Base-by-base conservation (phyloP, 30 jellyfish, hydroid and myxozoan species). In the Hydractinia echinata region DNA sequence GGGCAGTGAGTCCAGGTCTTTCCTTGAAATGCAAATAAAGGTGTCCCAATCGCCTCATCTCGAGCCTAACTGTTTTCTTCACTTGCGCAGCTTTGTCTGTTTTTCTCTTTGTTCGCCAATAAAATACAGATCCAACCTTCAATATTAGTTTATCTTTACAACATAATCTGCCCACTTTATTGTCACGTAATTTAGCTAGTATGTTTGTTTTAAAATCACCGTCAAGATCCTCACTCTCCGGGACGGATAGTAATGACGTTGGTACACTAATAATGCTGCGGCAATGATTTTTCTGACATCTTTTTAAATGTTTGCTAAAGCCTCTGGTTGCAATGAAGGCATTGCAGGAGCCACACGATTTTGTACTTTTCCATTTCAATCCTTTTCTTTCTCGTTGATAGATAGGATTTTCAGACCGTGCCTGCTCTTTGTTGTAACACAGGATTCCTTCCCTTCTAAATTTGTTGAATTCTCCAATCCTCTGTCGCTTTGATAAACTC, bases 21-120 rank as follows among this genome's bases (percentile, higher is more conserved):
- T 74, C 51, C 30, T 48, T 66, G 54, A 74, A 74, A 9, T 48
- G 10, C n/a, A 72, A n/a, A 52, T 72, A 30, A 11, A 74, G 54
- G 62, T 74, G 62, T 49, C 68, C 83, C 20, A 74, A 30, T 8
- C 83, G 83, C 71, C 83, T 74, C 83, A 74, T 74, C 51, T 74
- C 83, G 1, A 67, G 10, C 51, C 83, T 66, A n/a, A 74, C 83
- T 30, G 67, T 48, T 48, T 74, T 74, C 54, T 58, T 74, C 1
- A 74, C 83, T 49, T 55, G 68, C 51, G 21, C 66, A 74, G 83
- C 58, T 50, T 74, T 74, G 21, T 58, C 83, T 49, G 54, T 48
- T 19, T 74, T 74, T 16, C 61, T 55, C 70, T 55, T 74, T 44
- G 51, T 67, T 74, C 54, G 51, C n/a, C 54, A 44, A 74, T 49